Evolutionary conservation across 2,888 invertebrate genomes (phyloP).

Genomic region (Lasius fuliginosus): DNA sequence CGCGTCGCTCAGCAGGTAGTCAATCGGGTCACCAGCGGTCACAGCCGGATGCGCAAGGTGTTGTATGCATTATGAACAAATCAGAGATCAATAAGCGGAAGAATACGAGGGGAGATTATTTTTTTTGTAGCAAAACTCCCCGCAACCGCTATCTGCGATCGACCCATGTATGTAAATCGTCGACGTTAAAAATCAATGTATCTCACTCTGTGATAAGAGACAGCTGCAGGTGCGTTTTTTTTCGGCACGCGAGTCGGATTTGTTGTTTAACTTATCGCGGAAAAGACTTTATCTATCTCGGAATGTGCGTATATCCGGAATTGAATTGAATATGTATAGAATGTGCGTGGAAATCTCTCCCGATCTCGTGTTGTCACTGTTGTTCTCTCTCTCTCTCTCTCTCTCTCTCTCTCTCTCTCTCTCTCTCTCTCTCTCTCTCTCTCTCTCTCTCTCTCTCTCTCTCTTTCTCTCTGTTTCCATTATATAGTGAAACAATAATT

Average conservation of each 20-base stretch:
- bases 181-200: slow-evolving; percentile 39
- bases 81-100: slow-evolving; percentile 8
- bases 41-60: slow-evolving; percentile 29
- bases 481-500: background rate
- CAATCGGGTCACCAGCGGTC: background rate
- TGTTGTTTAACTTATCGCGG: slow-evolving; percentile 14
- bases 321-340: slow-evolving; percentile 45
- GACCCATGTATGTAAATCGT: slow-evolving; percentile 12
- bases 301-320: slow-evolving; percentile 14
- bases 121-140: background rate
- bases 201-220: slow-evolving; percentile 13
- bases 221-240: slow-evolving; percentile 29
- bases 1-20: background rate
- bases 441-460: background rate
- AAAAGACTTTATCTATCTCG: background rate
- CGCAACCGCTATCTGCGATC: slow-evolving; percentile 25
- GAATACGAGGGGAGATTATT: slow-evolving; percentile 15
- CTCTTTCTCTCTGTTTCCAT: background rate
- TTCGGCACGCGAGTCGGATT: slow-evolving; percentile 13
- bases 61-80: slow-evolving; percentile 26
- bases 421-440: background rate
- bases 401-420: too few relatives aligned
- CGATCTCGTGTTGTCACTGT: background rate
- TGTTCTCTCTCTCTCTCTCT: background rate
- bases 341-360: slow-evolving; percentile 24